Evolutionary conservation across 1,140 invertebrate species (phyloP).

Genomic region (Drosophila subpulchrella): DNA sequence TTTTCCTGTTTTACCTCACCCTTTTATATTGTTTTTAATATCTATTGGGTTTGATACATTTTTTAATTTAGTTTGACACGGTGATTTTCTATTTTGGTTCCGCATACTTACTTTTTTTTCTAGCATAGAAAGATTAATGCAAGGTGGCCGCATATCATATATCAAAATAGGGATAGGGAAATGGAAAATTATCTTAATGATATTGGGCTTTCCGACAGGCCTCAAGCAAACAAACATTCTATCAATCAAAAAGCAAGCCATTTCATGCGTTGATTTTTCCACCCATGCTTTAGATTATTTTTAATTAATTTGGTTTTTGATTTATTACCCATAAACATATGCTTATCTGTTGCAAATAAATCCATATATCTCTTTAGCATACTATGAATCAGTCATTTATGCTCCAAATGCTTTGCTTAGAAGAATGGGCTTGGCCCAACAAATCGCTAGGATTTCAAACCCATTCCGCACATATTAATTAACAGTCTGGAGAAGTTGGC

Average conservation of each 20-base stretch:
- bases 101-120: neutral
- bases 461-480: slow-evolving; percentile 47
- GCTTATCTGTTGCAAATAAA: slow-evolving; percentile 29
- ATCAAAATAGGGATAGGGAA: slow-evolving; percentile 6
- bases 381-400: slow-evolving; percentile 50
- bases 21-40: neutral
- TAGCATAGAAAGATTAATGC: slow-evolving; percentile 9
- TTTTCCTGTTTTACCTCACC: neutral
- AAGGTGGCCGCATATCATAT: slow-evolving; percentile 6
- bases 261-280: slow-evolving; percentile 15
- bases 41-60: neutral
- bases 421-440: slow-evolving; percentile 13
- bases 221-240: neutral
- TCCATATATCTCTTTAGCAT: neutral
- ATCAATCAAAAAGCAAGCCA: slow-evolving; percentile 30
- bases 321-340: slow-evolving; percentile 30
- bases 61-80: slow-evolving; percentile 1
- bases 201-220: neutral
- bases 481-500: slow-evolving; percentile 50
- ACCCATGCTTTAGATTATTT: slow-evolving; percentile 11
- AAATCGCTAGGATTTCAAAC: slow-evolving; percentile 11
- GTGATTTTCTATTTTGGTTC: slow-evolving; percentile 6
- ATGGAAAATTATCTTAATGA: slow-evolving; percentile 6
- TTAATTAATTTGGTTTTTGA: slow-evolving; percentile 24
- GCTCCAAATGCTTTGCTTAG: slow-evolving; percentile 17